Conservation (phyloP, 2,888 invertebrate genomes). For the Melangyna quadrimaculata region DNA sequence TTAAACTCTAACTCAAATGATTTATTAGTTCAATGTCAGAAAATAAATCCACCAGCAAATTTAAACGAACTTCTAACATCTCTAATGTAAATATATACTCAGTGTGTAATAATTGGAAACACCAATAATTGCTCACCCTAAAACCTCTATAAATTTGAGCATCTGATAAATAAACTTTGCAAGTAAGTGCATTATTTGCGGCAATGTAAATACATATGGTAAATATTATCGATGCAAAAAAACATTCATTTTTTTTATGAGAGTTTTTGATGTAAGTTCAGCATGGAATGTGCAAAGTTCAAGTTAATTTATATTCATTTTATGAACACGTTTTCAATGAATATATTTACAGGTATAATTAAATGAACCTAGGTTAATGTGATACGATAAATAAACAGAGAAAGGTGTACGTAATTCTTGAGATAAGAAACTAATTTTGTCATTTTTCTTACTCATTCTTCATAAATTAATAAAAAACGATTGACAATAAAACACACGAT, state of each 20-base stretch:
- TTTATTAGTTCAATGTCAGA: neutral
- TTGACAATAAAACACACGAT: too few species aligned
- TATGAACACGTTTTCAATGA: neutral
- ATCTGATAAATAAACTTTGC: neutral
- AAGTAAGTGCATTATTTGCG: neutral
- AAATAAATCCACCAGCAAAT: neutral
- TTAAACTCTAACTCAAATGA: neutral
- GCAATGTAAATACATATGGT: neutral
- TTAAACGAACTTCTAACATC: neutral
- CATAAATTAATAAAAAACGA: too few species aligned
- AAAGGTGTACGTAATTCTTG: neutral
- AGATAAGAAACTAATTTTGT: too few species aligned
- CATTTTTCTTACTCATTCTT: too few species aligned
- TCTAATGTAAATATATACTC: neutral
- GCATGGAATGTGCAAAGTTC: slow-evolving; percentile 27
- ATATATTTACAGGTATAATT: neutral
- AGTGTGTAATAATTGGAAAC: neutral
- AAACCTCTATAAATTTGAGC: neutral
- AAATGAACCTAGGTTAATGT: neutral
- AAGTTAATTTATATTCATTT: neutral
- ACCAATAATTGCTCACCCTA: neutral
- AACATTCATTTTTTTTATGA: neutral
- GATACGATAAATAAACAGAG: neutral
- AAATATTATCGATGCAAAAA: neutral
- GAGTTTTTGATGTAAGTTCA: slow-evolving; percentile 13